phyloP scores from a whole-genome alignment of 2,888 invertebrate genomes.

The Drosophila tanythrix region DNA sequence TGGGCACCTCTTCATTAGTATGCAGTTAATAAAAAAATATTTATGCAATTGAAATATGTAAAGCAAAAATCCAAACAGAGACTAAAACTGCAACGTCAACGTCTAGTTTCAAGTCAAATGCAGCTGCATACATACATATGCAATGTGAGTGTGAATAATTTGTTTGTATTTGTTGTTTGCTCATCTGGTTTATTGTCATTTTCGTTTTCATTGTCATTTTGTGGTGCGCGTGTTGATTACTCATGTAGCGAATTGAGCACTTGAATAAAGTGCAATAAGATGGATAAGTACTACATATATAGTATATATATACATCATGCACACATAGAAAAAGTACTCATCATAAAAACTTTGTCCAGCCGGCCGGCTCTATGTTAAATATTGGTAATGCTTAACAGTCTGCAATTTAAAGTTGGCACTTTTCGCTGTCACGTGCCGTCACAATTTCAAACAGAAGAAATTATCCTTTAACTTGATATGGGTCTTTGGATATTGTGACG shows the following conservation, averaged over 20 bases:
- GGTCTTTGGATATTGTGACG: constrained; percentile 23
- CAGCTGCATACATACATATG: background rate
- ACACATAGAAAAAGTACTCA: constrained; percentile 5
- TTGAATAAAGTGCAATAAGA: constrained; percentile 55
- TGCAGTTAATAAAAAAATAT: constrained; percentile 46
- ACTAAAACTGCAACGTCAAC: constrained; percentile 25
- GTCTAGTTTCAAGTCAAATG: constrained; percentile 22
- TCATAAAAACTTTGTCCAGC: constrained; percentile 44
- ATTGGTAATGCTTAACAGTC: constrained; percentile 19
- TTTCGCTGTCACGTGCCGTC: constrained; percentile 28
- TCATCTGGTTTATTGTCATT: constrained; percentile 51
- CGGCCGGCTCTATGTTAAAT: constrained; percentile 59
- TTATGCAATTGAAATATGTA: constrained; percentile 61
- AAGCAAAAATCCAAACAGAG: constrained; percentile 19
- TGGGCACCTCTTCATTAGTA: constrained; percentile 46
- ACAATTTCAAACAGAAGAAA: constrained; percentile 10
- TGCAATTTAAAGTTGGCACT: constrained; percentile 12
- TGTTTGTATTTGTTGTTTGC: constrained; percentile 45
- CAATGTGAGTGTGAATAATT: constrained; percentile 5
- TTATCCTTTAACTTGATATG: background rate
- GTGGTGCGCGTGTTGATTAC: constrained; percentile 51
- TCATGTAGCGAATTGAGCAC: constrained; percentile 34
- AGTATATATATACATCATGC: constrained; percentile 1
- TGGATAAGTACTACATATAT: constrained; percentile 36
- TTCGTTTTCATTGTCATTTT: constrained; percentile 65